A percentile compares a stretch with the other conserved stretches of the same genome.
Evolutionary conservation across 2,888 invertebrate genomes (phyloP).

Genomic region (Adineta ricciae): DNA sequence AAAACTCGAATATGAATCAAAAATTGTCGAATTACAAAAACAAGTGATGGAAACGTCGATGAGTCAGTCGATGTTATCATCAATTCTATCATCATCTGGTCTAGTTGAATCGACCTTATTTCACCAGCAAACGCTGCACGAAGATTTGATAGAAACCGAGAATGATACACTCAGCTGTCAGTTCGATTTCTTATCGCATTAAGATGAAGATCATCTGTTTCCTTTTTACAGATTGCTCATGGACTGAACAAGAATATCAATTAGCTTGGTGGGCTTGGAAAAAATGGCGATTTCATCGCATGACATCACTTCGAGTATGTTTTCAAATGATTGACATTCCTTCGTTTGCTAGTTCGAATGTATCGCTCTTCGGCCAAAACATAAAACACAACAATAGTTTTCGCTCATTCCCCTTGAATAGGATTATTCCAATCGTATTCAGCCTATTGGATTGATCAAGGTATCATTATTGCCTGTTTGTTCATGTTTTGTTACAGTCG

Average conservation of each 20-base stretch:
- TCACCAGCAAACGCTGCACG: neutral
- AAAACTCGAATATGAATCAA: slow-evolving; percentile 87
- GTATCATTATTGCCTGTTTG: slow-evolving; percentile 22
- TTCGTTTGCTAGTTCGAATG: neutral
- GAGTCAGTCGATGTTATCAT: slow-evolving; percentile 79
- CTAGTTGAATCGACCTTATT: neutral
- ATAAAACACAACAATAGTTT: neutral
- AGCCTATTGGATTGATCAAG: slow-evolving; percentile 35
- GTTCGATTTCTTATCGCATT: neutral
- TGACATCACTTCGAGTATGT: slow-evolving; percentile 72
- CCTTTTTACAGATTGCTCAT: slow-evolving; percentile 57
- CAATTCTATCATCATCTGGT: neutral
- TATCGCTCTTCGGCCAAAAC: neutral
- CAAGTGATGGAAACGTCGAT: slow-evolving; percentile 30
- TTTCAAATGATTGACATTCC: neutral
- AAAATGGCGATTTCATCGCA: slow-evolving; percentile 98
- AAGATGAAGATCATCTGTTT: neutral
- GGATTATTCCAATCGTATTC: slow-evolving; percentile 35
- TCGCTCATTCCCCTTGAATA: slow-evolving; percentile 25
- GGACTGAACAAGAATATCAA: slow-evolving; percentile 86
- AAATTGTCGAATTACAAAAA: slow-evolving; percentile 58
- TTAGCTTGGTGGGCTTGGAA: slow-evolving; percentile 88
- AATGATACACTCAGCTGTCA: slow-evolving; percentile 6
- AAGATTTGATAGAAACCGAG: neutral
- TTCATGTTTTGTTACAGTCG: neutral